These are phyloP conservation scores for Lutra lutra DNA, from an alignment of 2,797 vertebrate genomes.

Conservation along the genomic window DNA sequence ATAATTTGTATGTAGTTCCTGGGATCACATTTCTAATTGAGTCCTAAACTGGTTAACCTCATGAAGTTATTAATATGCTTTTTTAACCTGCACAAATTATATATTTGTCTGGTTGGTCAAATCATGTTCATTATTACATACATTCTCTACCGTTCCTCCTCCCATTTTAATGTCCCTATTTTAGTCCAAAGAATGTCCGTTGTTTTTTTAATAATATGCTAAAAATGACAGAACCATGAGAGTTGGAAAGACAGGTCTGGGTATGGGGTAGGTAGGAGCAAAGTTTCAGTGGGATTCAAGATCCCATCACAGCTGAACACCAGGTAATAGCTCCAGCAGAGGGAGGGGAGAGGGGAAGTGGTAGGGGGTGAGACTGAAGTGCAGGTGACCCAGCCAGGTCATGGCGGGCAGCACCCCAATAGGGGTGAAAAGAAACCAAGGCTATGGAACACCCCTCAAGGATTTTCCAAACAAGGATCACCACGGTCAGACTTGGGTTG, in stretches of 20 bases:
- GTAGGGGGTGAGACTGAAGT: rapidly evolving
- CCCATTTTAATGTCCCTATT: conserved; percentile 47
- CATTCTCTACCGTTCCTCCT: conserved; percentile 47
- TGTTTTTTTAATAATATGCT: not conserved
- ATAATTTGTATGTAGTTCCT: conserved; percentile 76
- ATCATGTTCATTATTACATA: conserved; percentile 61
- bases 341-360: not conserved
- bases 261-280: not conserved
- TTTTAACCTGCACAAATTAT: conserved; percentile 76
- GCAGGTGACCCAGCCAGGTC: no score
- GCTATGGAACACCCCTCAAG: not conserved
- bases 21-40: conserved; percentile 72
- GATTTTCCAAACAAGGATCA: not conserved
- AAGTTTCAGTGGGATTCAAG: not conserved
- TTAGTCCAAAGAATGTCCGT: not conserved
- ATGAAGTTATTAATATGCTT: conserved; percentile 74
- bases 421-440: not conserved
- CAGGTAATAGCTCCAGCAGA: not conserved
- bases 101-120: conserved; percentile 76
- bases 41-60: conserved; percentile 71
- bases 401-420: rapidly evolving
- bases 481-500: not conserved
- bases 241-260: not conserved
- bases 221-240: not conserved
- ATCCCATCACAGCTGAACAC: no score